phyloP scores from a whole-genome alignment of 2,888 invertebrate species.

The Clistopyga incitator region DNA sequence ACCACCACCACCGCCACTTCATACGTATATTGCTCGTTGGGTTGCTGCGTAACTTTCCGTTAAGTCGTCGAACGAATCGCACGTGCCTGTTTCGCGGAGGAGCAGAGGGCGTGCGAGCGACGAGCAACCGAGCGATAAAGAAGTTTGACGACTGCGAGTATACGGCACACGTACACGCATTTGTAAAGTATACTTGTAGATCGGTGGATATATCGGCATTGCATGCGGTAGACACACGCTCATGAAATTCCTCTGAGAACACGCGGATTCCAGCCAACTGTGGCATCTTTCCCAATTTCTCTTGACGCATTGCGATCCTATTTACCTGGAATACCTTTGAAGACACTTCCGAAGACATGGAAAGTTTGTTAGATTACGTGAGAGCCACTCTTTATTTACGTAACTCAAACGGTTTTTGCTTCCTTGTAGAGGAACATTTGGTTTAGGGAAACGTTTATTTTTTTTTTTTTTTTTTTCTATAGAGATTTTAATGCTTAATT shows the following conservation, averaged over 20 bases:
- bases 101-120: constrained; percentile 31
- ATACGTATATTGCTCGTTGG: constrained; percentile 30
- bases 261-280: neutral
- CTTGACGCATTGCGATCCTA: neutral
- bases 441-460: too few relatives aligned
- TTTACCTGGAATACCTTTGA: neutral
- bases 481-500: too few relatives aligned
- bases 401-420: too few relatives aligned
- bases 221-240: constrained; percentile 19
- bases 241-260: constrained; percentile 27
- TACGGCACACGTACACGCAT: constrained; percentile 24
- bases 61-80: constrained; percentile 60
- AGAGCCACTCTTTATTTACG: too few relatives aligned
- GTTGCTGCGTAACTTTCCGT: constrained; percentile 62
- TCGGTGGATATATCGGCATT: neutral
- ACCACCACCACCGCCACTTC: constrained; percentile 8
- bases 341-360: neutral
- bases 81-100: constrained; percentile 60
- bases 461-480: too few relatives aligned
- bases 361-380: too few relatives aligned
- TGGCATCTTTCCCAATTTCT: constrained; percentile 13
- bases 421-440: too few relatives aligned
- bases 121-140: constrained; percentile 36
- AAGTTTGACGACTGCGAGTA: constrained; percentile 50
- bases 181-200: neutral